A percentile compares a stretch with the other conserved stretches of the same genome.
Conservation (phyloP, 2,888 invertebrate species). For the Microctonus hyperodae region DNA sequence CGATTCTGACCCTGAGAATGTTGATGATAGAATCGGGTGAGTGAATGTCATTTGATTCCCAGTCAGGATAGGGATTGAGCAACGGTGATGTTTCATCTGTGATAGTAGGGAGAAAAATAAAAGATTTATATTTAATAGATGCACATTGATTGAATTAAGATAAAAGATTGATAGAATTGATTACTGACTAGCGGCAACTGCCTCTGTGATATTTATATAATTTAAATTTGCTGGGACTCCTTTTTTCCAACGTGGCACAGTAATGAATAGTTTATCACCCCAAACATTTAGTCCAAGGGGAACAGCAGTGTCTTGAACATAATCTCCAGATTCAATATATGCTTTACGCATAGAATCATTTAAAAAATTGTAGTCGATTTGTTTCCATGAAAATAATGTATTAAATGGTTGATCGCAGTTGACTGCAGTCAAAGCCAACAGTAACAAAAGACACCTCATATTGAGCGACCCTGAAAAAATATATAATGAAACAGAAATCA, state of each 20-base stretch:
- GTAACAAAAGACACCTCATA: conserved; percentile 45
- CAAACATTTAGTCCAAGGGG: conserved; percentile 74
- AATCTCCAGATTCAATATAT: conserved; percentile 66
- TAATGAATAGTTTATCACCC: conserved; percentile 72
- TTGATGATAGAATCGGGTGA: conserved; percentile 72
- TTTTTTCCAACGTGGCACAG: conserved; percentile 73
- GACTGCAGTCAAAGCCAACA: conserved; percentile 42
- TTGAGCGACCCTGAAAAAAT: conserved; percentile 33
- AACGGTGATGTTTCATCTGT: conserved; percentile 73
- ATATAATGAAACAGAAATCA: background rate
- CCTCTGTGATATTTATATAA: conserved; percentile 63
- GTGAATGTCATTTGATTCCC: conserved; percentile 79
- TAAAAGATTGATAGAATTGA: background rate
- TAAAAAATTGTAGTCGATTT: conserved; percentile 55
- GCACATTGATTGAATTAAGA: background rate
- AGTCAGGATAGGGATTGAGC: conserved; percentile 79
- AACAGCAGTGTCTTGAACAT: conserved; percentile 74
- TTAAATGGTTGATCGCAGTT: conserved; percentile 45
- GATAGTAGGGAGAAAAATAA: background rate
- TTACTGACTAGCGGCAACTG: conserved; percentile 35
- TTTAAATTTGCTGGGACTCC: conserved; percentile 73
- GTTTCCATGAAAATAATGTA: conserved; percentile 52
- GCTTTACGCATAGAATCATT: conserved; percentile 48
- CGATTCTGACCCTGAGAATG: conserved; percentile 76
- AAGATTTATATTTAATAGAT: background rate